phyloP scores from a whole-genome alignment of 2,888 invertebrate species.

The Perithous albicinctus region DNA sequence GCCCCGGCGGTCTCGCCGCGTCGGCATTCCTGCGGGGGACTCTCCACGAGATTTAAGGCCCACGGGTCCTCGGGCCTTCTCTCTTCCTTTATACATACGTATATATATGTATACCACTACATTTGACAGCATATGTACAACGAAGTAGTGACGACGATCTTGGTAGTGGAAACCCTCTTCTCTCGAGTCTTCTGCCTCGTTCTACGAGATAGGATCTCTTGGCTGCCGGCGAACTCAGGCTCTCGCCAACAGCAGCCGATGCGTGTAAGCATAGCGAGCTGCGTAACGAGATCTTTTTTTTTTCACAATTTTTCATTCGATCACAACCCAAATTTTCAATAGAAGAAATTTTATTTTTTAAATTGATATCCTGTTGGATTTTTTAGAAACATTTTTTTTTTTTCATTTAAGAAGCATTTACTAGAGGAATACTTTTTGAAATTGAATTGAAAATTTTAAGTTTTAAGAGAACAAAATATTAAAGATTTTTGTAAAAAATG shows the following conservation, averaged over 20 bases:
- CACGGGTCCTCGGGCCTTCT: conserved; percentile 47
- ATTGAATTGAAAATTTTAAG: too few species aligned
- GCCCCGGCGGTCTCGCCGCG: conserved; percentile 63
- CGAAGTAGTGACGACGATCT: conserved; percentile 37
- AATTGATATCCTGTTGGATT: neutral
- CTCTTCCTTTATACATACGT: conserved; percentile 19
- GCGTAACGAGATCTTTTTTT: neutral
- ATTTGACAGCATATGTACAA: neutral
- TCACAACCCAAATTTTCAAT: neutral
- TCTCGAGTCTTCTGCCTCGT: conserved; percentile 61
- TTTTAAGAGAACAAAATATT: too few species aligned
- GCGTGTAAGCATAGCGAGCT: neutral
- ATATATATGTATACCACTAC: conserved; percentile 7
- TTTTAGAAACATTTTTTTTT: neutral
- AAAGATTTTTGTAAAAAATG: too few species aligned
- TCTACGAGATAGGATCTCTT: conserved; percentile 72
- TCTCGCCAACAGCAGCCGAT: conserved; percentile 2
- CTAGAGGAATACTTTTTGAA: too few species aligned
- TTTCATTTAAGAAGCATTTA: too few species aligned
- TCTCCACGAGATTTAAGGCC: conserved; percentile 74
- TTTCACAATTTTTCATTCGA: neutral
- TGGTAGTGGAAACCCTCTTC: conserved; percentile 38
- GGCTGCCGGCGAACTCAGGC: conserved; percentile 42
- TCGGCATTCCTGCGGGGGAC: conserved; percentile 73
- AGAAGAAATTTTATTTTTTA: too few species aligned